Evolutionary conservation across 2,888 invertebrate species (phyloP), one percentile per base, ranked within the genome.

Genomic region (Cremastobaeus sp.): DNA sequence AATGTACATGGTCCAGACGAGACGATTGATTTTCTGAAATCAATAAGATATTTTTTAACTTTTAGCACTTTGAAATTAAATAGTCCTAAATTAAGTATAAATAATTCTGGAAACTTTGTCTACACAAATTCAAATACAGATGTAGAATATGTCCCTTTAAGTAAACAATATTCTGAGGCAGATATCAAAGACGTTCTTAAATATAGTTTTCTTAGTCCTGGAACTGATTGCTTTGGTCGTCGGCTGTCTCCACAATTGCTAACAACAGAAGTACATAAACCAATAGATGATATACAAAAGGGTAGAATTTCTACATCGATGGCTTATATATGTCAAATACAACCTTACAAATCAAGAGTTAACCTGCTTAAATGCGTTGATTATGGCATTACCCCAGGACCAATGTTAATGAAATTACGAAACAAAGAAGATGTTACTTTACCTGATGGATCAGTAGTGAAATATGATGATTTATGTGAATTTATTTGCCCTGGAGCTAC

Each of bases 1-100:
- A 92, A 91, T 0, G 84, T 98, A 6, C 96, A 97, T 89, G 96
- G 96, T 4, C 96, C 97, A 9, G 90, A 92, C 3, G 94, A 94
- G 76, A 88, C 95, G 81, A 90, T 92, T 84, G 92, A 93, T 82
- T 88, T 95, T 20, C 93, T 95, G 82, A 89, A 90, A 75, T 94
- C 94, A 12, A 93, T 95, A 65, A 90, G 90, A 79, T 89, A 92
- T 77, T 96, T 96, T 89, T 92, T 95, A 5, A 89, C 93, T 15
- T 90, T 95, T 78, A 92, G 93, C 81, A 91, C 93, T 76, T 89
- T 96, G 81, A 89, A 90, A 81, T 91, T 96, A 3, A 89, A 90
- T 65, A 90, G 91, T 87, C 92, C 91, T 15, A 5, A 43, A 2
- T 8, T 62, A 0, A 3, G 20, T 6, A 9, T 25, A n/a, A 20